phyloP scores from a whole-genome alignment of 2,888 invertebrate species.

The Oscheius sp. region DNA sequence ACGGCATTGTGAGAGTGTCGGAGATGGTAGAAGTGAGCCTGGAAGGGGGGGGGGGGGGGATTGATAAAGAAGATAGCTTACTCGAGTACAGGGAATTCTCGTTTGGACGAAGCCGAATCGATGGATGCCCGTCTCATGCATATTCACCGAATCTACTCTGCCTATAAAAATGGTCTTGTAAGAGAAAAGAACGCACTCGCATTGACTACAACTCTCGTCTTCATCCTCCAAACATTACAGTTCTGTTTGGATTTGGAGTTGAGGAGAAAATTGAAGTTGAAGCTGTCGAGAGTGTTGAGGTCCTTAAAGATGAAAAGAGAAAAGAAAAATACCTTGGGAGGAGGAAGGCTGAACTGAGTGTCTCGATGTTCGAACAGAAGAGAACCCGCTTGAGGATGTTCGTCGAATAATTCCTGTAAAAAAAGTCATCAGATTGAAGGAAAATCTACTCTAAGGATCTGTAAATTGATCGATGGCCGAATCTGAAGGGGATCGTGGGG shows the following conservation, averaged over 20 bases:
- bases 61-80: neutral
- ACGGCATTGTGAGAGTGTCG: conserved; percentile 64
- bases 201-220: conserved; percentile 68
- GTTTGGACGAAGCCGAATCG: conserved; percentile 67
- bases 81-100: conserved; percentile 44
- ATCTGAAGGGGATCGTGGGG: conserved; percentile 61
- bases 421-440: neutral
- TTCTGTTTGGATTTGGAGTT: conserved; percentile 65
- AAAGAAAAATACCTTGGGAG: conserved; percentile 1
- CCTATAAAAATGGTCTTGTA: conserved; percentile 35
- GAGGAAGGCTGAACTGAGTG: conserved; percentile 59
- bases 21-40: conserved; percentile 68
- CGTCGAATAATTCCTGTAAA: conserved; percentile 58
- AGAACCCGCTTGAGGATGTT: conserved; percentile 68
- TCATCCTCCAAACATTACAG: conserved; percentile 69
- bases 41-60: neutral
- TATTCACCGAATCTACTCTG: conserved; percentile 67
- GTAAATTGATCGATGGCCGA: conserved; percentile 53
- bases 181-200: conserved; percentile 54
- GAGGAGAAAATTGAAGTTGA: conserved; percentile 64
- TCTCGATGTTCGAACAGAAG: conserved; percentile 68
- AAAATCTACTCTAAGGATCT: conserved; percentile 53
- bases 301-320: conserved; percentile 16
- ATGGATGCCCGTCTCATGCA: conserved; percentile 70
- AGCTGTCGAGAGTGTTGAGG: conserved; percentile 50